Evolutionary conservation across 2,888 invertebrate species (phyloP).

Genomic region (Carabus problematicus): DNA sequence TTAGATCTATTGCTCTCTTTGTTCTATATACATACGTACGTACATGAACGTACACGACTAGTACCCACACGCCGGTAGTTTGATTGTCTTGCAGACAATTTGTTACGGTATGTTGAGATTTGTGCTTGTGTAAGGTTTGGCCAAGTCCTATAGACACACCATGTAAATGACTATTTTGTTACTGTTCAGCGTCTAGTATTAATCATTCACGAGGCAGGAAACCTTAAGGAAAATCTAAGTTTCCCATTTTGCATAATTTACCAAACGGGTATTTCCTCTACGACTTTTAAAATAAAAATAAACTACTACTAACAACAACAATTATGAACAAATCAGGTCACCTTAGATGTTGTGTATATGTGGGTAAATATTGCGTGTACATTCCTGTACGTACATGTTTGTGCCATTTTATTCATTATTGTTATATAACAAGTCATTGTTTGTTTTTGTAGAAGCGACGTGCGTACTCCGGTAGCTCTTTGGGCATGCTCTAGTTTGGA

Average conservation of each 20-base stretch:
- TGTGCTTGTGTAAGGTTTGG: too few relatives aligned
- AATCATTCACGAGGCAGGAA: constrained; percentile 28
- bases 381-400: constrained; percentile 11
- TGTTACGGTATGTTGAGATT: too few relatives aligned
- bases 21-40: too few relatives aligned
- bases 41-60: too few relatives aligned
- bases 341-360: too few relatives aligned
- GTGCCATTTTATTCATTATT: constrained; percentile 24
- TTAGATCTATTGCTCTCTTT: too few relatives aligned
- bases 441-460: constrained; percentile 38
- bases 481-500: constrained; percentile 41
- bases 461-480: constrained; percentile 14
- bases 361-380: constrained; percentile 1
- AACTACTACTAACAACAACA: too few relatives aligned
- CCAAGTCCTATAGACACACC: too few relatives aligned
- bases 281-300: too few relatives aligned
- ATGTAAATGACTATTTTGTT: constrained; percentile 25
- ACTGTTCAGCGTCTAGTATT: constrained; percentile 23
- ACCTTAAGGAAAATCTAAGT: constrained; percentile 23
- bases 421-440: constrained; percentile 27
- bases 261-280: neutral
- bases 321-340: too few relatives aligned
- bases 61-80: too few relatives aligned
- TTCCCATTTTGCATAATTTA: constrained; percentile 26
- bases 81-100: too few relatives aligned